Evolutionary conservation across 2,113 vertebrate genomes (phyloP).

Genomic region (Macrotis lagotis): DNA sequence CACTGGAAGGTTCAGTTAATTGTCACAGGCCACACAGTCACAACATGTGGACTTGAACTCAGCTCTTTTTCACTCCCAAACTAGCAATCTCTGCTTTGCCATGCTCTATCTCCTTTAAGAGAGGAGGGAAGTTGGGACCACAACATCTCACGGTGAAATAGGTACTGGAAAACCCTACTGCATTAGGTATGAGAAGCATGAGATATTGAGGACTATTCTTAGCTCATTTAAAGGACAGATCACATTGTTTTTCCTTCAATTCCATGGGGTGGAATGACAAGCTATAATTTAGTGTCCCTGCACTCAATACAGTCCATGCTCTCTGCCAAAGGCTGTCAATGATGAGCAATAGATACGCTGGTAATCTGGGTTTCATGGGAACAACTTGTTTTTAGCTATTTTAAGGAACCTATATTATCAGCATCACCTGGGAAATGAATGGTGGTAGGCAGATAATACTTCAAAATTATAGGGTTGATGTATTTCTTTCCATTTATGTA

Average conservation of each 20-base stretch:
- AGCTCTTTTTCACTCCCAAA: neutral
- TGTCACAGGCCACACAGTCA: neutral
- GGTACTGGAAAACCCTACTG: neutral
- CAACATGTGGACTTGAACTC: neutral
- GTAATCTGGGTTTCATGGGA: neutral
- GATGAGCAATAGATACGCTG: neutral
- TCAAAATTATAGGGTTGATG: neutral
- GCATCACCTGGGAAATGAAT: conserved; percentile 1
- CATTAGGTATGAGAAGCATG: neutral
- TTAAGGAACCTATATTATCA: neutral
- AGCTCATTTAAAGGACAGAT: neutral
- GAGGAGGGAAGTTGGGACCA: neutral
- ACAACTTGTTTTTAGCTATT: neutral
- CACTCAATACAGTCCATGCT: neutral
- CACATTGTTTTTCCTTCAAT: neutral
- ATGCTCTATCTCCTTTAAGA: too few relatives aligned
- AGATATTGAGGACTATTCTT: neutral
- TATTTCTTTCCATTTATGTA: neutral
- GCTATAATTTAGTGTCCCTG: neutral
- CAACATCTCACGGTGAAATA: neutral
- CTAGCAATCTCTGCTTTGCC: neutral
- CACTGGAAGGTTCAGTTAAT: neutral
- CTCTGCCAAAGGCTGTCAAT: neutral
- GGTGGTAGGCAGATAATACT: neutral
- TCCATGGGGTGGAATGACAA: neutral